Base-by-base conservation (phyloP, 1,140 invertebrate genomes). In the Stenopsyche tienmushanensis region DNA sequence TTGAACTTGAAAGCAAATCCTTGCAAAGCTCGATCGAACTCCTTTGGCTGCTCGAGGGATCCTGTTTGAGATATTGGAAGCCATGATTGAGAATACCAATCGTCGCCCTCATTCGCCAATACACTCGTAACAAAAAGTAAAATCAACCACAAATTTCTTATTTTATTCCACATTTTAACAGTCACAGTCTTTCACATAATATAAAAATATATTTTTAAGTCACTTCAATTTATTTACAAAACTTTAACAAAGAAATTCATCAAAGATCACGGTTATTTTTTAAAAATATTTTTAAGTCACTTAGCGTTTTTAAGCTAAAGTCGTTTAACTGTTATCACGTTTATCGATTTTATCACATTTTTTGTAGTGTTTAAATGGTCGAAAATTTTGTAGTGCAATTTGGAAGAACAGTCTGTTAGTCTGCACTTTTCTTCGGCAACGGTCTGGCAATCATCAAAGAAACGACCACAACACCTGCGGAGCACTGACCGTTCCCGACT, bases 401-500 rank as follows among this genome's bases (percentile, higher is more conserved):
- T 7, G 29, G 13, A 13, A 5, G 29, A 13, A 5, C 13, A 5
- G 29, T 13, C 5, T 34, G 13, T 13, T 7, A 34, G 13, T 7
- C 13, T 20, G 44, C 10, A 47, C 44, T 34, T 47, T 47, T 47
- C 17, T 15, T 47, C 5, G 7, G 10, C 7, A 47, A 47, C 44
- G 44, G 44, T 47, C 44, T 47, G 18, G 8, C 26, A 54, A 54
- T 54, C 29, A 23, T 58, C 20, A 25, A 42, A 24, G 55, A 44
- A 21, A 21, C 55, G 25, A 34, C 8, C 3, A 24, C 29, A 18
- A 47, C 20, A 47, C 57, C 25, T 47, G 24, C 59, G 49, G 63
- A 54, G 64, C 65, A 49, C 67, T 69, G 64, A 65, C 67, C 59
- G 64, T 50, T 66, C 25, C 41, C 63, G 63, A 69, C 67, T 69